A percentile compares a stretch with the other conserved stretches of the same genome.
These are phyloP conservation scores for Callaeas wilsoni DNA, from an alignment of 2,113 vertebrate genomes.

Conservation along the genomic window DNA sequence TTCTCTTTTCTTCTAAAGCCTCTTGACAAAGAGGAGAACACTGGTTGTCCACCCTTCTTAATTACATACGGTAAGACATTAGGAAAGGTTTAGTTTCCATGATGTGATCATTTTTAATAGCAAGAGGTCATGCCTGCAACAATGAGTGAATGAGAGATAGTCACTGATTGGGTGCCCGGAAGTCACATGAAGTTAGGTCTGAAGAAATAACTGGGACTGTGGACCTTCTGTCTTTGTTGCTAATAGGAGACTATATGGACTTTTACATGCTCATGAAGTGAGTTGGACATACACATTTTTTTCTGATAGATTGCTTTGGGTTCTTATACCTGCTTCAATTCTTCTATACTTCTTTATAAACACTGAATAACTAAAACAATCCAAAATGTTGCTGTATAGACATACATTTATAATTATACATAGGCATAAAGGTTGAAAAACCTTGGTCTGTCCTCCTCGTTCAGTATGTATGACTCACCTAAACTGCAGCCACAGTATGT, in stretches of 20 bases:
- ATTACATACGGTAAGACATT: neutral
- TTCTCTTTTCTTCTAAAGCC: neutral
- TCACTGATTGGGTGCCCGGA: neutral
- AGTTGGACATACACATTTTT: neutral
- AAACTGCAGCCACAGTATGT: neutral
- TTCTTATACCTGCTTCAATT: neutral
- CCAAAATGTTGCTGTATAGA: neutral
- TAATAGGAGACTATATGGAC: accelerated
- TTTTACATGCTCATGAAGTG: neutral
- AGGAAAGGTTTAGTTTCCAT: neutral
- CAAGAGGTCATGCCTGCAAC: neutral
- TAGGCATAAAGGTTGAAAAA: neutral
- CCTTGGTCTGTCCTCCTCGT: neutral
- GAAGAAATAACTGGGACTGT: neutral
- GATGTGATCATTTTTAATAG: neutral
- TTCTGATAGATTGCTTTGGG: neutral
- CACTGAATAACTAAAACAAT: neutral
- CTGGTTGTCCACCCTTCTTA: neutral
- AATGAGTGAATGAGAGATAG: neutral
- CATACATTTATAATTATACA: neutral
- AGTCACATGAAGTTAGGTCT: neutral
- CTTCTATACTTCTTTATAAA: neutral
- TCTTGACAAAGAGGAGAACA: neutral
- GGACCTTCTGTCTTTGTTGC: neutral
- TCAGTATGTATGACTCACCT: neutral